phyloP scores from a whole-genome alignment of 2,888 invertebrate genomes.

The Apodemia hepburni region DNA sequence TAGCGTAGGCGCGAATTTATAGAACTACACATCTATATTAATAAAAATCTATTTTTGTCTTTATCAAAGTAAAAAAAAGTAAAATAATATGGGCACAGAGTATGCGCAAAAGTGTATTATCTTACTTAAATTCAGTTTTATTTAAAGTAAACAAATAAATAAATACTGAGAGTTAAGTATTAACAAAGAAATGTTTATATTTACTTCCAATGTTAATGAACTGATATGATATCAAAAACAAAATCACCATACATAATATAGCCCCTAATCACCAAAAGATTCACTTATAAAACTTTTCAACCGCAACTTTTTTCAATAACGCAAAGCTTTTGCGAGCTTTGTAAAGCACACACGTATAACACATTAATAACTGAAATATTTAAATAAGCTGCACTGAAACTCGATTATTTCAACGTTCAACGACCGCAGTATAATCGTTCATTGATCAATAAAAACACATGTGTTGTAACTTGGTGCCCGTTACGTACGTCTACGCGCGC shows the following conservation, averaged over 20 bases:
- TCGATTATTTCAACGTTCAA: constrained; percentile 33
- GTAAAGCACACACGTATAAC: neutral
- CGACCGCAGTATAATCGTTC: constrained; percentile 32
- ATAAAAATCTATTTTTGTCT: neutral
- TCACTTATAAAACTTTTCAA: neutral
- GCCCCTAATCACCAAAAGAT: neutral
- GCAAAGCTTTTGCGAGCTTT: neutral
- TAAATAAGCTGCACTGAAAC: neutral
- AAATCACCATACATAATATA: neutral
- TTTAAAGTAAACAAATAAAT: no score
- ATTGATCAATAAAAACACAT: constrained; percentile 29
- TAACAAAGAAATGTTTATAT: neutral
- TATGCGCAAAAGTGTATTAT: neutral
- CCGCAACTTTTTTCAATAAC: neutral
- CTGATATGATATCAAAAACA: neutral
- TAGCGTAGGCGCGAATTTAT: neutral
- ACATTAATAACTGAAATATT: neutral
- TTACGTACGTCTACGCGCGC: constrained; percentile 60
- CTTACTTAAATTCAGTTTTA: neutral
- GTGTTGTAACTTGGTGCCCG: constrained; percentile 30
- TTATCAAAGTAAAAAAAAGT: neutral
- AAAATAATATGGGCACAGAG: neutral
- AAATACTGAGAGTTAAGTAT: neutral
- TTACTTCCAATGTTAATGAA: neutral
- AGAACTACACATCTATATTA: neutral